These are phyloP conservation scores for Rhopalosiphum padi DNA, from an alignment of 1,140 invertebrate species.

Conservation along the genomic window DNA sequence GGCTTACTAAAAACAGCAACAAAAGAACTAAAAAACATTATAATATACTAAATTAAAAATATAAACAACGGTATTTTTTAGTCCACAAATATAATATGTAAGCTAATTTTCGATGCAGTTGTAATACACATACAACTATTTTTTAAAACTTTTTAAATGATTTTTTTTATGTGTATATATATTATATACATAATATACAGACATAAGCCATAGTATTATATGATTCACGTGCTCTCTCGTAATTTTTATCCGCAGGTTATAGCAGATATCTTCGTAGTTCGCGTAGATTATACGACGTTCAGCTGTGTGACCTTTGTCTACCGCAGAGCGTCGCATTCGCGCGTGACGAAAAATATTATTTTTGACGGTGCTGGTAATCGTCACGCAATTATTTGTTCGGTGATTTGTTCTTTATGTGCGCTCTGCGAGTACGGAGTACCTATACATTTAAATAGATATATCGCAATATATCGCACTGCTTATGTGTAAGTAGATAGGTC, in stretches of 20 bases:
- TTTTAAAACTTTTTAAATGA: background rate
- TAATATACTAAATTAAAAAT: too few species aligned
- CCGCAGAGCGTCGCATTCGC: background rate
- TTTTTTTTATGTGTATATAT: background rate
- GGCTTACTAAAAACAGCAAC: too few species aligned
- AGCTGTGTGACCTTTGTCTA: background rate
- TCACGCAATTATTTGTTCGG: slow-evolving; percentile 2
- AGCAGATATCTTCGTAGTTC: background rate
- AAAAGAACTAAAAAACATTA: too few species aligned
- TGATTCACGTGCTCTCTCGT: background rate
- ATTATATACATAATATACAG: background rate
- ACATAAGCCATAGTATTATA: background rate
- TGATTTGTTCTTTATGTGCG: background rate
- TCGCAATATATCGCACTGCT: background rate
- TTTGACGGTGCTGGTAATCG: background rate
- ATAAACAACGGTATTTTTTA: too few species aligned
- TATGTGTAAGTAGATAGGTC: background rate
- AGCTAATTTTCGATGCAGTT: background rate
- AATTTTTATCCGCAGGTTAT: background rate
- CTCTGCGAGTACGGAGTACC: background rate
- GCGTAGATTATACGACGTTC: background rate
- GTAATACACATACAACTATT: background rate
- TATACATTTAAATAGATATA: background rate
- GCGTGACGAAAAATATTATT: background rate
- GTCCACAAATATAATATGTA: background rate